Base-by-base conservation (phyloP, 1,140 invertebrate genomes). In the Meloidogyne floridensis region DNA sequence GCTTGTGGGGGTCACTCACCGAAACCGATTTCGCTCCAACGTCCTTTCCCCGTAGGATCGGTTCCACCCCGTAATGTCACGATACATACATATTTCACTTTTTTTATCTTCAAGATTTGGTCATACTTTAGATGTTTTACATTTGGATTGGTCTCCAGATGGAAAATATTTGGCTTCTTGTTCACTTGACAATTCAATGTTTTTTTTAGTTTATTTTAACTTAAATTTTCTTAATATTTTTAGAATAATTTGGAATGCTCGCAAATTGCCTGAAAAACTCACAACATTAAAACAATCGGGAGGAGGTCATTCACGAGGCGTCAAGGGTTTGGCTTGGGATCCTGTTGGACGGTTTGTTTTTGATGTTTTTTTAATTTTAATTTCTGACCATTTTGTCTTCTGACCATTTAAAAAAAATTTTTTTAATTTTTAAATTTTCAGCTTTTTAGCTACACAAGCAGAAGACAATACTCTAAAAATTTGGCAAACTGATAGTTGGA, bases 91-190 rank as follows among this genome's bases (percentile, higher is more conserved):
- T n/a, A n/a, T n/a, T n/a, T n/a, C n/a, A n/a, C n/a, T n/a, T n/a
- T n/a, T n/a, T n/a, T n/a, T n/a, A n/a, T n/a, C n/a, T n/a, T n/a
- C 7, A 47, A 79, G 77, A 53, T 74, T 51, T n/a, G 81, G 81
- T 42, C 81, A 82, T 82, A 72, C 78, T 20, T 18, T 80, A 8
- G 81, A 80, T 42, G 81, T 82, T 47, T 20, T 80, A 3, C 77
- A 82, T 75, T 53, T 80, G 59, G 81, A 82, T 43, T 82, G 81
- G 81, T 82, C 81, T 20, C 69, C 81, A n/a, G 81, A 82, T 59
- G 81, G 81, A 11, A 71, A 65, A 51, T 80, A 72, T 73, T 20
- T 82, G 10, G 81, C 81, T n/a, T 80, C 81, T 56, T 82, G 77
- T 65, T 82, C 81, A 8, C 72, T 82, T 9, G 81, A 82, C 77